Conservation (phyloP, 1,140 invertebrate species). For the Megalopta genalis region DNA sequence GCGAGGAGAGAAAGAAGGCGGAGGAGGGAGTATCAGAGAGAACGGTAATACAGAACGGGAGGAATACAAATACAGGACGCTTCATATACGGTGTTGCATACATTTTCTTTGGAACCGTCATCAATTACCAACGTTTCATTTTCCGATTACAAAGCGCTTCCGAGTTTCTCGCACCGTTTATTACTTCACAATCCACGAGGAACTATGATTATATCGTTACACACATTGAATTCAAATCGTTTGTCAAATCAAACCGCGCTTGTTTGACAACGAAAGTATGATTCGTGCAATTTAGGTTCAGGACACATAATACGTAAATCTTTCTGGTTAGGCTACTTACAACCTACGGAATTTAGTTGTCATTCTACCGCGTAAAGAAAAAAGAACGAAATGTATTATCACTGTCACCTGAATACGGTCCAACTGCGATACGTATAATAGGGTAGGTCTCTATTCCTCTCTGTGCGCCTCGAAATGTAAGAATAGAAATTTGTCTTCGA, state of each 20-base stretch:
- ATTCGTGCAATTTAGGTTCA: background rate
- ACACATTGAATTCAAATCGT: background rate
- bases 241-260: too few relatives aligned
- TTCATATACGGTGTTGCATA: background rate
- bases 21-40: background rate
- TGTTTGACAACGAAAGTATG: background rate
- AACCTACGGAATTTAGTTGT: background rate
- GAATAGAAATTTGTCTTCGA: background rate
- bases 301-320: background rate
- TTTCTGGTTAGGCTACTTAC: background rate
- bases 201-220: background rate
- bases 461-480: background rate
- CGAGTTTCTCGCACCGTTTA: too few relatives aligned
- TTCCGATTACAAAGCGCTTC: background rate
- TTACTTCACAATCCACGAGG: too few relatives aligned
- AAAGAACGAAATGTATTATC: background rate
- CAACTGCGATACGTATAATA: background rate
- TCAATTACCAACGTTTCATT: background rate
- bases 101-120: background rate
- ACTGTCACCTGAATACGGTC: background rate
- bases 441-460: too few relatives aligned
- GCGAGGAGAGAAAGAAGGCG: background rate
- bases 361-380: background rate
- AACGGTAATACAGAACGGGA: background rate
- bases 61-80: background rate